Percentiles rank a stretch among this genome's conserved stretches.
Conservation (phyloP, 2,797 vertebrate genomes). For the Pangasius sanitwongsei region DNA sequence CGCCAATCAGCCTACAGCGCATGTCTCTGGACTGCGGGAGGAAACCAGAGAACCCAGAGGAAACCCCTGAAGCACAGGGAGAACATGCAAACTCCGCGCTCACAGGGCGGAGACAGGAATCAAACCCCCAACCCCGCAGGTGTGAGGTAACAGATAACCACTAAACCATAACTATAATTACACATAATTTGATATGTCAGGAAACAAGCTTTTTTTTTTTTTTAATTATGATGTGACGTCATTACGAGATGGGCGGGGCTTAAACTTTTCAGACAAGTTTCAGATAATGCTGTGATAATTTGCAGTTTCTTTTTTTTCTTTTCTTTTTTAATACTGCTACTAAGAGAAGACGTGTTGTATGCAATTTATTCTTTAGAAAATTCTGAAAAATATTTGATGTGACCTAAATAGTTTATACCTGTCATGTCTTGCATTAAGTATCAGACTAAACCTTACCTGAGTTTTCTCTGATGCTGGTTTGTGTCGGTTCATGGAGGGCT, state of each 20-base stretch:
- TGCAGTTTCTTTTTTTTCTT: not conserved
- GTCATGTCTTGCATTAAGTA: not conserved
- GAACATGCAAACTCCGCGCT: too few relatives aligned
- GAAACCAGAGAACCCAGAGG: too few relatives aligned
- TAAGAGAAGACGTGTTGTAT: not conserved
- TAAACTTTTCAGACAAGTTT: not conserved
- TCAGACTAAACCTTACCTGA: slow-evolving; percentile 67
- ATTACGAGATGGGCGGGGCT: not conserved
- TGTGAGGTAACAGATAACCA: too few relatives aligned
- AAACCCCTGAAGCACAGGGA: too few relatives aligned
- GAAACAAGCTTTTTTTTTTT: too few relatives aligned
- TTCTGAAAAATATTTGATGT: not conserved
- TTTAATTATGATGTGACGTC: not conserved
- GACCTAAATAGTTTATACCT: not conserved
- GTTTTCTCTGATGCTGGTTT: slow-evolving; percentile 70
- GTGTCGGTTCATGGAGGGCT: slow-evolving; percentile 68
- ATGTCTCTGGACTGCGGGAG: too few relatives aligned
- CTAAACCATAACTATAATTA: too few relatives aligned
- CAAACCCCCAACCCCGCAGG: too few relatives aligned
- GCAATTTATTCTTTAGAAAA: not conserved
- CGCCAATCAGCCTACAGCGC: too few relatives aligned
- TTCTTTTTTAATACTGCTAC: not conserved
- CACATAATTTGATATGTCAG: not conserved
- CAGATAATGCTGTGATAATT: not conserved
- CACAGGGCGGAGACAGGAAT: too few relatives aligned